Base-by-base conservation (phyloP, 2,888 invertebrate species). In the Eupelmus urozonus region DNA sequence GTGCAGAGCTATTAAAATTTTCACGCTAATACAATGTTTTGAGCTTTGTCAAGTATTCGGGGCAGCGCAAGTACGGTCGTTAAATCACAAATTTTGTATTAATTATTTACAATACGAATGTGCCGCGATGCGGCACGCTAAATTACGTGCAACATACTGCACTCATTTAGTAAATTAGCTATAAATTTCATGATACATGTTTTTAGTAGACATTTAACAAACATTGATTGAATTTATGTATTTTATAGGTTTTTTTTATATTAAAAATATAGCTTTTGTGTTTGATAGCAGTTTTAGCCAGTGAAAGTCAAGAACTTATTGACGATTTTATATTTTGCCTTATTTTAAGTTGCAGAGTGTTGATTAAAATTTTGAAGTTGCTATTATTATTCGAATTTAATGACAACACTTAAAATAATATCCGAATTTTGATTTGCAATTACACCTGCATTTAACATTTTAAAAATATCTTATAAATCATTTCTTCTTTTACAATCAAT, bases 31-130 rank as follows among this genome's bases (percentile, higher is more conserved):
- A 66, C 34, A 7, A 0, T 51, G 7, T 59, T 59, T 18, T n/a
- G 11, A 57, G 34, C 25, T 40, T 57, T 70, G 69, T 16, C 27
- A 3, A 20, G 59, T 27, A 25, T 49, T 59, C 42, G 23, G 7
- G n/a, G 20, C 11, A 34, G 45, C 2, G 49, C 27, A 29, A 18
- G 20, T 45, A 13, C 49, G 40, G 60, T 67, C 60, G 67, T 40
- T 67, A 60, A 67, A 75, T 75, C 60, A 42, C 27, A 16, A 60
- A 60, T 60, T 75, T 67, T 27, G 20, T 13, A 75, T 75, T 60
- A 75, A 75, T 60, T 60, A 67, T 75, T 67, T 59, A 51, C 18
- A 59, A 29, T 55, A 40, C 29, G 59, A 59, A 40, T 11, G 40
- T 34, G 45, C 13, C 20, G 34, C 66, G 29, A 59, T 66, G 66